phyloP scores from a whole-genome alignment of 2,888 invertebrate species.

The Callyntrura sp. region DNA sequence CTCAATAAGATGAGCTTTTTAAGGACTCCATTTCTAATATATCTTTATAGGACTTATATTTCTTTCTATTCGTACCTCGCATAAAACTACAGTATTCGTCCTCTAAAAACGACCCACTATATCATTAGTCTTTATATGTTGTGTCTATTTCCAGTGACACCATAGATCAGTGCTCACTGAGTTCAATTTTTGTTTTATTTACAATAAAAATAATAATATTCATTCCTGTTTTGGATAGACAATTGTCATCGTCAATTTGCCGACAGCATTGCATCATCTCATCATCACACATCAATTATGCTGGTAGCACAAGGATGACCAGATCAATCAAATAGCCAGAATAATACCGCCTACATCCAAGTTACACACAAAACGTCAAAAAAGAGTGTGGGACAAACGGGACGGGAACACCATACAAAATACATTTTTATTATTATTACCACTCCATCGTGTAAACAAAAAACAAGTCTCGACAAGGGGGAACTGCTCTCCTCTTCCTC shows the following conservation, averaged over 20 bases:
- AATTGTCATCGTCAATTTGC: not conserved
- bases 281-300: not conserved
- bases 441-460: not conserved
- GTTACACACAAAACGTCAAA: not conserved
- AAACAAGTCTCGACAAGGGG: not conserved
- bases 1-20: too few species aligned
- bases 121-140: too few species aligned
- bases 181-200: too few species aligned
- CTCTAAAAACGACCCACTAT: too few species aligned
- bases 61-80: too few species aligned
- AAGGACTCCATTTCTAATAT: too few species aligned
- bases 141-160: too few species aligned
- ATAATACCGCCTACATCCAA: conserved; percentile 55
- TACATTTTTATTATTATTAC: not conserved
- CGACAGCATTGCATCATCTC: not conserved
- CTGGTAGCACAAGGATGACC: conserved; percentile 5
- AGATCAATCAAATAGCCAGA: conserved; percentile 28
- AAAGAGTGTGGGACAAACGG: conserved; percentile 53
- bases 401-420: not conserved
- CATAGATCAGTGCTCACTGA: too few species aligned
- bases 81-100: too few species aligned
- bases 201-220: too few species aligned
- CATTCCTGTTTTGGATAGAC: too few species aligned
- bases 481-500: not conserved
- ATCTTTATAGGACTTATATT: too few species aligned